phyloP scores from a whole-genome alignment of 2,113 vertebrate genomes.

The Boulengeromyrus knoepffleri region DNA sequence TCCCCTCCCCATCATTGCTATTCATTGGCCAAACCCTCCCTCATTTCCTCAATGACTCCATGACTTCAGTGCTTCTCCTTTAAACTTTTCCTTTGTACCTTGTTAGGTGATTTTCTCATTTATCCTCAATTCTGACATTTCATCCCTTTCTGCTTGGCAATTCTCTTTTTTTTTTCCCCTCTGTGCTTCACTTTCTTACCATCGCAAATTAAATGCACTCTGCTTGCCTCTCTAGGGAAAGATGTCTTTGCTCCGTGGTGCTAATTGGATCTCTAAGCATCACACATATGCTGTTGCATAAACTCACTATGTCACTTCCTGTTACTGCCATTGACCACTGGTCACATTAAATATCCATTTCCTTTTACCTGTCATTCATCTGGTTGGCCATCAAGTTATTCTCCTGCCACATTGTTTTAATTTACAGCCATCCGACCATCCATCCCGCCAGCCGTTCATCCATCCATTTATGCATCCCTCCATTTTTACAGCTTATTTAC shows the following conservation, averaged over 20 bases:
- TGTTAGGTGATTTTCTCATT: background rate
- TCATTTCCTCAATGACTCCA: conserved; percentile 6
- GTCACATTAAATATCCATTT: background rate
- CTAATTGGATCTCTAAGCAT: background rate
- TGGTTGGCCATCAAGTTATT: background rate
- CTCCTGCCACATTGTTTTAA: background rate
- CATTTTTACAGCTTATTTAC: background rate
- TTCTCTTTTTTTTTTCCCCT: background rate
- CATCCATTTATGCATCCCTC: background rate
- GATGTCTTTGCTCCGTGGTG: background rate
- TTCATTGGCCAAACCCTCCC: background rate
- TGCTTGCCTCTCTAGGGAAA: background rate
- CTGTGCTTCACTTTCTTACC: background rate
- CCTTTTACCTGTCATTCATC: background rate
- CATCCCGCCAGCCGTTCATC: background rate
- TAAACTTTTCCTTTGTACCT: background rate
- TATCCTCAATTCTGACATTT: conserved; percentile 8
- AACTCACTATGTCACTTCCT: background rate
- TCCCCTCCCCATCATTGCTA: background rate
- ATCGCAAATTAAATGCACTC: background rate
- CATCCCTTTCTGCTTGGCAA: background rate
- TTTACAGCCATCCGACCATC: background rate
- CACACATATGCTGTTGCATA: background rate
- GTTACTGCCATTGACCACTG: background rate
- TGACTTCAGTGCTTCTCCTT: background rate